Evolutionary conservation across 2,113 vertebrate species (phyloP).

Genomic region (Gopherus evgoodei): DNA sequence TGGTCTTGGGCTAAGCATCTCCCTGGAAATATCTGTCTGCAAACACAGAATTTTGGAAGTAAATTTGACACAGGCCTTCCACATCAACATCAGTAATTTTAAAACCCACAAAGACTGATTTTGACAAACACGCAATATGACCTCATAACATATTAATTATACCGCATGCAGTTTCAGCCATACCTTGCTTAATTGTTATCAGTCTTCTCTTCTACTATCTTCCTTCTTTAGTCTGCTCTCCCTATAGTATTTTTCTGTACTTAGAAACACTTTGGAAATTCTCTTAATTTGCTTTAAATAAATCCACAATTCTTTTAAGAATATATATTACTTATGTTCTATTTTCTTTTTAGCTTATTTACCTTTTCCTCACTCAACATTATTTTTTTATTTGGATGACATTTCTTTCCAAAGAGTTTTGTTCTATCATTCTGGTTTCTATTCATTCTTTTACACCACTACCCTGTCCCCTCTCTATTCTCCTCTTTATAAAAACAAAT

Average conservation of each 20-base stretch:
- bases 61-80: neutral
- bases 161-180: neutral
- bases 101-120: neutral
- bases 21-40: neutral
- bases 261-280: neutral
- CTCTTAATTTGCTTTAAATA: neutral
- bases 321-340: neutral
- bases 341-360: neutral
- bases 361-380: neutral
- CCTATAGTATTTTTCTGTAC: neutral
- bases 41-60: neutral
- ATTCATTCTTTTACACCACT: neutral
- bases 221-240: neutral
- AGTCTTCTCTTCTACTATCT: neutral
- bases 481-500: neutral
- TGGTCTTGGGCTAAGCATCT: neutral
- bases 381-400: neutral
- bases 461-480: neutral
- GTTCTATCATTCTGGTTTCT: neutral
- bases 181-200: neutral
- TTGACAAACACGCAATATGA: neutral
- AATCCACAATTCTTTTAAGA: neutral
- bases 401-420: accelerated
- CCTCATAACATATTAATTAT: neutral
- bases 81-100: neutral